phyloP scores from a whole-genome alignment of 2,797 vertebrate genomes.

The Pseudochirops cupreus region DNA sequence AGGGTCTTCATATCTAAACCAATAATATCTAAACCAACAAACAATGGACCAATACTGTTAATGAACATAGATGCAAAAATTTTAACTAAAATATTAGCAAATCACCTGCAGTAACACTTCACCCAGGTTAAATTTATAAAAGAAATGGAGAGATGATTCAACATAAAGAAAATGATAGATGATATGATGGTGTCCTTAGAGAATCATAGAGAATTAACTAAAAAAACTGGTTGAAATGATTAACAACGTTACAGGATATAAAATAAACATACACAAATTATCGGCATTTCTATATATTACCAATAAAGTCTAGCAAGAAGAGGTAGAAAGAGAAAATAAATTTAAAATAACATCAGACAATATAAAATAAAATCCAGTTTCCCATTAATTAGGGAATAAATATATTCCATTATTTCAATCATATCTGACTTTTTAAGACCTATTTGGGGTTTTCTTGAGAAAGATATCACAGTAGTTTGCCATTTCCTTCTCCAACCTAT shows the following conservation, averaged over 20 bases:
- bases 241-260: not conserved
- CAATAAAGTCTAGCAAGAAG: not conserved
- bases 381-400: not conserved
- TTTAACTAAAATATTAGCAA: not conserved
- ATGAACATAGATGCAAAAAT: not conserved
- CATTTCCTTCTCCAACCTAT: too few species aligned
- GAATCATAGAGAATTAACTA: not conserved
- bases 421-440: not conserved
- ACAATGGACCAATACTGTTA: not conserved
- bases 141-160: not conserved
- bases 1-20: not conserved
- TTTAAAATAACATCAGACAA: not conserved
- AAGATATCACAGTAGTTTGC: too few species aligned
- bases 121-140: not conserved
- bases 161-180: not conserved
- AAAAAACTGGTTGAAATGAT: not conserved
- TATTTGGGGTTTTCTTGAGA: not conserved
- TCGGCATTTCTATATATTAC: not conserved
- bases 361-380: not conserved
- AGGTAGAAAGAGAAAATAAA: not conserved
- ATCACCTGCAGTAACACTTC: not conserved
- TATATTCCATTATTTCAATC: not conserved
- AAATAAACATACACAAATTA: not conserved
- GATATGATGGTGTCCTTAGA: not conserved
- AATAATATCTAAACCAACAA: not conserved